phyloP scores from a whole-genome alignment of 1,140 invertebrate genomes.

The Drosophila guanche region DNA sequence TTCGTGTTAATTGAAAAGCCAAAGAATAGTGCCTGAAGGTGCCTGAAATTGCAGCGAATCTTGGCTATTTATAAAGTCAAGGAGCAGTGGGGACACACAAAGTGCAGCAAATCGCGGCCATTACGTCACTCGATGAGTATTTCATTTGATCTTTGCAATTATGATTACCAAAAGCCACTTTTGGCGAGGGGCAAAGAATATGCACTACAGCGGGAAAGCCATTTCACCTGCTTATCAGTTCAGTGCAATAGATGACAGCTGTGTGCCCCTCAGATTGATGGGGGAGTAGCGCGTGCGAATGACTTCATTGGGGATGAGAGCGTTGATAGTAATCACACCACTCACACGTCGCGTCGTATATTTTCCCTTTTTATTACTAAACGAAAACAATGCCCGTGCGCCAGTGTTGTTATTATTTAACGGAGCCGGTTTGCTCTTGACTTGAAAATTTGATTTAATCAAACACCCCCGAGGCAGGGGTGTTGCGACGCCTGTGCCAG shows the following conservation, averaged over 20 bases:
- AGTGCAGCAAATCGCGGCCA: conserved; percentile 5
- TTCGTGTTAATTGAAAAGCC: conserved; percentile 65
- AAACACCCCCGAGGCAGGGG: conserved; percentile 60
- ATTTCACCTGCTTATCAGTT: conserved; percentile 42
- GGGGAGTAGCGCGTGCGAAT: conserved; percentile 22
- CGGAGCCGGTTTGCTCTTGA: conserved; percentile 74
- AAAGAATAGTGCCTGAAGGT: conserved; percentile 35
- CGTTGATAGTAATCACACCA: conserved; percentile 35
- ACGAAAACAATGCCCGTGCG: conserved; percentile 6
- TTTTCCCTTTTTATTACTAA: conserved; percentile 26
- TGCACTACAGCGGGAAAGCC: too few species aligned
- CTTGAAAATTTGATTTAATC: conserved; percentile 63
- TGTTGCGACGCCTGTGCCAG: conserved; percentile 35
- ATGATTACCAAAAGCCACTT: not conserved
- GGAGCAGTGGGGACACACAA: not conserved
- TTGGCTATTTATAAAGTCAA: conserved; percentile 61
- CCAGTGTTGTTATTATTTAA: conserved; percentile 59
- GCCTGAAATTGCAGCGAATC: conserved; percentile 58
- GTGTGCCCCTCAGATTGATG: too few species aligned
- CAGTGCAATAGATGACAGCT: conserved; percentile 5
- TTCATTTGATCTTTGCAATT: not conserved
- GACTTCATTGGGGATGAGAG: conserved; percentile 38
- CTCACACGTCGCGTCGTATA: conserved; percentile 2
- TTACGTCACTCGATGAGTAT: conserved; percentile 38
- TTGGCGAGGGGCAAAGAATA: too few species aligned